phyloP scores from a whole-genome alignment of 1,140 invertebrate species.

The Phortica variegata region DNA sequence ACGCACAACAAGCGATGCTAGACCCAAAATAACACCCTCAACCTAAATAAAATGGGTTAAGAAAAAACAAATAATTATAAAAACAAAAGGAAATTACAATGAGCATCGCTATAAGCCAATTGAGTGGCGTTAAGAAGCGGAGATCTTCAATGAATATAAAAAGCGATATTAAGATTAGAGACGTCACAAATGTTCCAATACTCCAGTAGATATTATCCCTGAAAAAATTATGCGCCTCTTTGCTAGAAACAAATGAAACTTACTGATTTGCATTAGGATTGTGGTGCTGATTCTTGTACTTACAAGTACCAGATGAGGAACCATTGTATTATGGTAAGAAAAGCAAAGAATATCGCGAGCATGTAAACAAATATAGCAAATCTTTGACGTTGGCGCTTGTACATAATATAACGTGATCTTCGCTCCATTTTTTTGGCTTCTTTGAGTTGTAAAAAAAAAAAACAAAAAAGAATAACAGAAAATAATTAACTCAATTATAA shows the following conservation, averaged over 20 bases:
- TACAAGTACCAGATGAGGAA: slow-evolving; percentile 18
- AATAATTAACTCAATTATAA: too few relatives aligned
- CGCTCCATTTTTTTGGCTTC: too few relatives aligned
- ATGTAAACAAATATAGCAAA: neutral
- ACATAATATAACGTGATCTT: too few relatives aligned
- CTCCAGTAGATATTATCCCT: slow-evolving; percentile 12
- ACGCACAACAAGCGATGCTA: slow-evolving; percentile 13
- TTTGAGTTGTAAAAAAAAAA: too few relatives aligned
- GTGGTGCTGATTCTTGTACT: too few relatives aligned
- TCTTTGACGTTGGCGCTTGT: too few relatives aligned
- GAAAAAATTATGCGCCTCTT: slow-evolving; percentile 1
- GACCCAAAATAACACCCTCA: slow-evolving; percentile 21
- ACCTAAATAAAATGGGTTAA: slow-evolving; percentile 3
- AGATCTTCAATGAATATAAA: slow-evolving; percentile 33
- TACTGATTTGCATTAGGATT: too few relatives aligned
- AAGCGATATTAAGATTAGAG: slow-evolving; percentile 12
- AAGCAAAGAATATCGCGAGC: neutral
- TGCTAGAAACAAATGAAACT: slow-evolving; percentile 12
- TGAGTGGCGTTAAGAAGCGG: slow-evolving; percentile 19
- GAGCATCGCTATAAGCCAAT: slow-evolving; percentile 27
- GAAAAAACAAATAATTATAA: neutral
- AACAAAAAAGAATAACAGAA: too few relatives aligned
- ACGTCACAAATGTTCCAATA: slow-evolving; percentile 17
- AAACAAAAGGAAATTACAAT: slow-evolving; percentile 24
- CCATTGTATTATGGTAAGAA: slow-evolving; percentile 19